Base-by-base conservation (phyloP, 2,113 vertebrate genomes). In the Petromus typicus region DNA sequence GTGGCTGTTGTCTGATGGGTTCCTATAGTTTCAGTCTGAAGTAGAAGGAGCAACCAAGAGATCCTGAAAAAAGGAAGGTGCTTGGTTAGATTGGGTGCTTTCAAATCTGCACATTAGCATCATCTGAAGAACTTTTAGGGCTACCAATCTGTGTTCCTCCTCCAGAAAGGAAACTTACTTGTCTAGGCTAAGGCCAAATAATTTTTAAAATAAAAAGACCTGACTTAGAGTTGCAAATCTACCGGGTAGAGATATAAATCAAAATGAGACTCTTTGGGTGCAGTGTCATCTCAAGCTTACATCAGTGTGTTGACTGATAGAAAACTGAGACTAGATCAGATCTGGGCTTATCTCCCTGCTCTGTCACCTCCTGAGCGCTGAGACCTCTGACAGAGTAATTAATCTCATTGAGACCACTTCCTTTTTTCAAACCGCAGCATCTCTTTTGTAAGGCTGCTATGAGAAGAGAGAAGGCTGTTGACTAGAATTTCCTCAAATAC, bases 391-490 rank as follows among this genome's bases (percentile, higher is more conserved):
- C 54, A 96, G 59, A 9, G 16, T n/a, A 56, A 51, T 73, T 59
- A 32, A 25, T 54, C 0, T 69, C 22, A 22, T 34, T 89, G 17
- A 79, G 43, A 45, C 61, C 69, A 84, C 7, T 63, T 87, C 5
- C 67, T 27, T 43, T 96, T 64, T 86, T 66, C 54, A 66, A 90
- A 80, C 86, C 56, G 78, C 13, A 4, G 6, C 79, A 13, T n/a
- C 27, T 83, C 32, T 84, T 56, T 51, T n/a, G 1, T 59, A 75
- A 59, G 84, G 73, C 2, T 7, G 6, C 11, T n/a, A 1, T 73
- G 73, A 64, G 45, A 40, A 75, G 34, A 83, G 37, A 7, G 27
- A 79, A 66, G 14, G 54, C 7, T 30, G 14, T 32, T 75, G 37
- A 48, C 8, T 59, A 67, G 10, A 57, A 54, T 43, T 23, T 34